Base-by-base conservation (phyloP, 2,888 invertebrate genomes). In the Blomia tropicalis region DNA sequence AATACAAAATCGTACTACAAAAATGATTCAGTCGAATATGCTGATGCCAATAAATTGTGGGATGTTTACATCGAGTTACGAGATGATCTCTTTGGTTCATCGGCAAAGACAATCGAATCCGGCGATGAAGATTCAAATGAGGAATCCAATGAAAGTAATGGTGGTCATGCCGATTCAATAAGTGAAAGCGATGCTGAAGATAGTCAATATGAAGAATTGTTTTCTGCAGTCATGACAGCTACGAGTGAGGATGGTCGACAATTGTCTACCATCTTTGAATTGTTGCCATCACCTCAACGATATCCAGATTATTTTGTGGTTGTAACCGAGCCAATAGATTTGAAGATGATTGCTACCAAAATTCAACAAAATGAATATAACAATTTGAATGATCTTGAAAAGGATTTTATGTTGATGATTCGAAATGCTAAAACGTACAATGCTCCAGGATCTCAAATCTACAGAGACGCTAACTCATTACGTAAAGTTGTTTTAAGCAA, bases 1-100 rank as follows among this genome's bases (percentile, higher is more conserved):
- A 98, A 98, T 77, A 90, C 95, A 0, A 91, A 91, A 74, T 84
- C 87, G 7, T 96, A 91, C 77, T 95, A 95, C 73, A 92, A 81
- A 78, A 79, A 83, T 19, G 85, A 82, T 59, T 81, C 85, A 0
- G 79, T 81, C 25, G 95, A 95, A 72, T 85, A 87, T 73, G 85
- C 83, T 73, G 93, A 95, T 77, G 93, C 95, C 0, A 80, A 80
- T 66, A 84, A 87, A 59, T 75, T 96, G 47, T 86, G 87, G 86
- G 88, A 89, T 63, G 77, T 91, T 51, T 91, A 87, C 72, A 75
- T 80, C 62, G 76, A 77, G 62, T 79, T 79, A 30, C 81, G 81
- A 73, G 78, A 73, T 71, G 79, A 75, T 56, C 67, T 78, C 17
- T 69, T 77, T 47, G 74, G 74, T 58, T 70, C 71, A 47, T 22